Conservation (phyloP, 1,140 invertebrate species). For the Mycetomoellerius zeteki region DNA sequence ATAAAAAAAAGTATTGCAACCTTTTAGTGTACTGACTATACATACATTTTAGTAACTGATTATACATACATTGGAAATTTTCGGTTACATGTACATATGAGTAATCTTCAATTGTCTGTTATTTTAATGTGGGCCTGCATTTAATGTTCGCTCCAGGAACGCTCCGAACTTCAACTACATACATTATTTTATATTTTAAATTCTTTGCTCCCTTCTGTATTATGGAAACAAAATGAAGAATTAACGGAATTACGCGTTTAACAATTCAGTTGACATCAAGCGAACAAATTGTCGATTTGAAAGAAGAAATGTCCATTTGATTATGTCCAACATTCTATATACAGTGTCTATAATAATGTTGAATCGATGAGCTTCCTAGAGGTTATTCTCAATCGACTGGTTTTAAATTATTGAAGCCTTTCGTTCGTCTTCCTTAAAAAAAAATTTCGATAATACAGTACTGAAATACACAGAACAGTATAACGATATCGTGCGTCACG, state of each 20-base stretch:
- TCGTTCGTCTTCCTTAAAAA: not conserved
- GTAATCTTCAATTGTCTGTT: too few species aligned
- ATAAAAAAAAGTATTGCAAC: too few species aligned
- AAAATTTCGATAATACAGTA: conserved; percentile 13
- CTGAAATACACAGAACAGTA: not conserved
- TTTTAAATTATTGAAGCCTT: conserved; percentile 13
- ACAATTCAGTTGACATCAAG: not conserved
- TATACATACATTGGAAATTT: too few species aligned
- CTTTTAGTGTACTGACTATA: too few species aligned
- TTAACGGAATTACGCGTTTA: not conserved
- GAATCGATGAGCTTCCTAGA: conserved; percentile 39
- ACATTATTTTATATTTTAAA: not conserved
- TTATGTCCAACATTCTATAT: not conserved
- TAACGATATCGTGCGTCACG: conserved; percentile 13
- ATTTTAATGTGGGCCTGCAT: too few species aligned
- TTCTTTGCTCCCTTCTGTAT: not conserved
- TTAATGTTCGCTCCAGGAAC: too few species aligned
- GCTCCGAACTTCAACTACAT: too few species aligned
- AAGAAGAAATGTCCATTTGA: not conserved
- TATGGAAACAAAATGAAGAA: not conserved
- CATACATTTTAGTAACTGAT: too few species aligned
- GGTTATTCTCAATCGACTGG: conserved; percentile 29
- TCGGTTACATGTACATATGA: too few species aligned
- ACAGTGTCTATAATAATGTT: conserved; percentile 22
- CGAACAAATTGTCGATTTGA: not conserved